Evolutionary conservation across 2,888 invertebrate species (phyloP), one percentile per base, ranked within the genome.

Genomic region (Rhagophthalmus giganteus): DNA sequence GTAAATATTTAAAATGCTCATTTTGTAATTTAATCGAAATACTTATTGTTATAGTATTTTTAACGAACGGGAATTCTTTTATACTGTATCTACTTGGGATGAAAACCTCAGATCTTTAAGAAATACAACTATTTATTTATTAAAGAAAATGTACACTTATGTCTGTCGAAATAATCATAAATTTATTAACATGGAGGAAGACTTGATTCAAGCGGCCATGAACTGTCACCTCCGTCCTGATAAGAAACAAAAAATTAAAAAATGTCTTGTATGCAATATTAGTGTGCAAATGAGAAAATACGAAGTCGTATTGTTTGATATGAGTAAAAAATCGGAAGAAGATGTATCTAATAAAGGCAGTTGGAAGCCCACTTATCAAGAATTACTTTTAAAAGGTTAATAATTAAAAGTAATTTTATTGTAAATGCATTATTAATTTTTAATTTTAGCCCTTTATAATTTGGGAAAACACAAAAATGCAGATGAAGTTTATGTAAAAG

Each of bases 331-430:
- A 50, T 64, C 65, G 9, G 73, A 76, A 8, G 76, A 74, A 26
- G 72, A 75, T 11, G 75, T 76, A 45, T 71, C 79, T 2, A 74
- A 82, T 3, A 76, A 80, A 60, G 86, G 86, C 1, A 79, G 77
- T 25, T 84, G 85, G 82, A 80, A 82, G 59, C 81, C 83, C 28
- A 79, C 82, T 38, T 74, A 81, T 35, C 77, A 81, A 59, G 84
- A 86, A 67, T 68, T 73, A 30, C 66, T 81, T 2, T 69, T 86
- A 1, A 83, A 79, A 75, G 70, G 80, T 76, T n/a, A n/a, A n/a
- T n/a, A n/a, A n/a, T n/a, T n/a, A n/a, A n/a, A n/a, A n/a, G n/a
- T n/a, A n/a, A n/a, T n/a, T n/a, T n/a, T n/a, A n/a, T n/a, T n/a
- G n/a, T n/a, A n/a, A n/a, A n/a, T n/a, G n/a, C n/a, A n/a, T n/a